These are phyloP conservation scores for Epistrophe grossulariae DNA, from an alignment of 2,888 invertebrate species.

Conservation along the genomic window DNA sequence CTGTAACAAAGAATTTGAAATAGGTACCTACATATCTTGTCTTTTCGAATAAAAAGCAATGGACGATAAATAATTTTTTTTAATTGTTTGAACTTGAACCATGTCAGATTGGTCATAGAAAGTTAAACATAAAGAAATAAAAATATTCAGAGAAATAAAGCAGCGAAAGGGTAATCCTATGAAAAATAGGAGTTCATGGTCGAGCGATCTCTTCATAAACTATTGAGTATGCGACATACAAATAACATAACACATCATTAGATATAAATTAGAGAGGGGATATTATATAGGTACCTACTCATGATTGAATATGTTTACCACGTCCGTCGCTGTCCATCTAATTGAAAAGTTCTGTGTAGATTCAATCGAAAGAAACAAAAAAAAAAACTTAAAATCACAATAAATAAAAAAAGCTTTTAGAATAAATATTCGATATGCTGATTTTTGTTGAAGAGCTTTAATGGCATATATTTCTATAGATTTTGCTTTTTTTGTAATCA, in stretches of 20 bases:
- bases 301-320: conserved; percentile 25
- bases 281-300: neutral
- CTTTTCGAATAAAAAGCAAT: conserved; percentile 4
- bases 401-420: conserved; percentile 22
- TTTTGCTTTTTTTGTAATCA: neutral
- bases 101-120: neutral
- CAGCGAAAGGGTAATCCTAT: neutral
- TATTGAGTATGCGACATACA: conserved; percentile 29
- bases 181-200: conserved; percentile 42
- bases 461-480: neutral
- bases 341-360: conserved; percentile 33
- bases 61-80: conserved; percentile 15
- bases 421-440: conserved; percentile 48
- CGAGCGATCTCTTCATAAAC: conserved; percentile 29
- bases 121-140: neutral
- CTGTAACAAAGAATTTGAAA: conserved; percentile 15
- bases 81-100: neutral
- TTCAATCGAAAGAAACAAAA: conserved; percentile 29
- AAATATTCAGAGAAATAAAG: conserved; percentile 1
- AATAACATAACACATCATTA: conserved; percentile 42
- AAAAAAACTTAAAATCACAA: conserved; percentile 14
- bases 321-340: conserved; percentile 22
- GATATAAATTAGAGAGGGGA: conserved; percentile 37
- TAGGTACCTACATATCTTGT: too few species aligned
- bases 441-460: conserved; percentile 44